These are phyloP conservation scores for Mixornis gularis DNA, from an alignment of 2,113 vertebrate species.

Conservation along the genomic window DNA sequence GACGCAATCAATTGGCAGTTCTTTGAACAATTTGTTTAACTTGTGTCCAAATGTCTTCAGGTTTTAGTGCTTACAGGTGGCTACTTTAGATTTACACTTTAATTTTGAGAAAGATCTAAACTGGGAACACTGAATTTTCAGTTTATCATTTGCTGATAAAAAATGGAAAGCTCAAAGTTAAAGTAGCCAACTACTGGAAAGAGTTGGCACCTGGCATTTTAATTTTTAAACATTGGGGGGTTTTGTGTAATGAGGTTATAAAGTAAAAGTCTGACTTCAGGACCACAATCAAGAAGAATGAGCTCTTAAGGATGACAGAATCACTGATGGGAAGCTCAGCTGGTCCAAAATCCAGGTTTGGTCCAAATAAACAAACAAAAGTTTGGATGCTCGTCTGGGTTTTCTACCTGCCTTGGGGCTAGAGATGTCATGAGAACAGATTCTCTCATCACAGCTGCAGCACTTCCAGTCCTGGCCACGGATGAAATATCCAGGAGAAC, in stretches of 20 bases:
- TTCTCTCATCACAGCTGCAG: constrained; percentile 57
- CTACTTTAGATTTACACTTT: constrained; percentile 56
- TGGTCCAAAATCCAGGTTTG: background rate
- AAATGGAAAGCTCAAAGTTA: constrained; percentile 61
- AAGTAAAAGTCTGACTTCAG: constrained; percentile 45
- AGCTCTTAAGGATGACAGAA: constrained; percentile 43
- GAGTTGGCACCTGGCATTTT: constrained; percentile 55
- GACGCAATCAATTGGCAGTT: background rate
- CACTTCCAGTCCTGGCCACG: constrained; percentile 22
- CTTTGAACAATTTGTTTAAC: constrained; percentile 29
- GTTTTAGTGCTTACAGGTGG: constrained; percentile 66
- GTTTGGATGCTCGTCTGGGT: constrained; percentile 32
- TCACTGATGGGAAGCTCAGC: background rate
- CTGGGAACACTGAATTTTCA: constrained; percentile 54
- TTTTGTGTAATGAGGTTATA: constrained; percentile 11
- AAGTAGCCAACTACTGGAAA: constrained; percentile 56
- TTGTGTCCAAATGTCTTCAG: constrained; percentile 59
- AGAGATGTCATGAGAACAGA: constrained; percentile 51
- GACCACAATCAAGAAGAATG: constrained; percentile 13
- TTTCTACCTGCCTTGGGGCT: constrained; percentile 55
- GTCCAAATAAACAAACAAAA: constrained; percentile 2
- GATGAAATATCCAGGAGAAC: constrained; percentile 11
- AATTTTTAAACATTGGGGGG: constrained; percentile 42
- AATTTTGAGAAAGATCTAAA: constrained; percentile 58
- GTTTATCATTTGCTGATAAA: constrained; percentile 59